Conservation (phyloP, 2,113 vertebrate species). For the Cyprinodon tularosa region DNA sequence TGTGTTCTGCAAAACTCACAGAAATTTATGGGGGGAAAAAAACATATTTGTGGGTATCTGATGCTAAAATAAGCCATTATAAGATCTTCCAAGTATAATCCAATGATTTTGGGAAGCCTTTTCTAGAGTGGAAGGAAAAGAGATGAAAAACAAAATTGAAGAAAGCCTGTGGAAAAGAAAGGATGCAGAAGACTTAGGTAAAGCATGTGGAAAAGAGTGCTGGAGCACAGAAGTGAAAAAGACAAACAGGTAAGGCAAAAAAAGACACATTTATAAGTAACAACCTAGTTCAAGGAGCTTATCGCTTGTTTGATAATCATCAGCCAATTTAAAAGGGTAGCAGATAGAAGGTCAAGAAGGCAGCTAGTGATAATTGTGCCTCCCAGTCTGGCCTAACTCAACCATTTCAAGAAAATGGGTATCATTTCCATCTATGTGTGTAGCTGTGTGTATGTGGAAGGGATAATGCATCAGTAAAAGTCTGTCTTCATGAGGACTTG, state of each 20-base stretch:
- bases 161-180: background rate
- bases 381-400: slow-evolving; percentile 34
- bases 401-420: slow-evolving; percentile 24
- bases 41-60: background rate
- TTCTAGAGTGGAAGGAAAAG: slow-evolving; percentile 12
- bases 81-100: slow-evolving; percentile 49
- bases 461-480: background rate
- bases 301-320: slow-evolving; percentile 60
- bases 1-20: background rate
- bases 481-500: slow-evolving; percentile 14
- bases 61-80: slow-evolving; percentile 25
- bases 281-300: slow-evolving; percentile 51
- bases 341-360: slow-evolving; percentile 61
- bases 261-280: slow-evolving; percentile 37
- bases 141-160: slow-evolving; percentile 12
- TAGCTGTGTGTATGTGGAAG: background rate
- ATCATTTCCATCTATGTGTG: slow-evolving; percentile 24
- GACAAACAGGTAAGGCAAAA: slow-evolving; percentile 34
- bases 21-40: background rate
- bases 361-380: slow-evolving; percentile 55
- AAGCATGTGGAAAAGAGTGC: slow-evolving; percentile 2
- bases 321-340: slow-evolving; percentile 60
- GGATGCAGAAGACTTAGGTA: background rate
- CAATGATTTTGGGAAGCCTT: slow-evolving; percentile 24
- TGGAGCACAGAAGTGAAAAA: slow-evolving; percentile 24